Base-by-base conservation (phyloP, 2,888 invertebrate species). In the Cyclophora albipunctata region DNA sequence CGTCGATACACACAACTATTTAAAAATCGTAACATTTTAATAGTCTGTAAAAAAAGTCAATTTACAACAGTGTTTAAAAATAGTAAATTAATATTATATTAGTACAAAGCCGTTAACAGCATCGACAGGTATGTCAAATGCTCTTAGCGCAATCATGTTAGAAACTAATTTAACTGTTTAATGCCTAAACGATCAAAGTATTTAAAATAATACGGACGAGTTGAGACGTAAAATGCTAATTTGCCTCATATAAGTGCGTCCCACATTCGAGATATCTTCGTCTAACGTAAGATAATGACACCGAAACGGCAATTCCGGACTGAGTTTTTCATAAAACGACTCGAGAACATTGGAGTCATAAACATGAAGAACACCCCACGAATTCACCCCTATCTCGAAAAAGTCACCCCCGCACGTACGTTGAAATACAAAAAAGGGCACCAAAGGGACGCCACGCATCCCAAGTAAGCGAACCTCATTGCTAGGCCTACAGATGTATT, bases 321-420 rank as follows among this genome's bases (percentile, higher is more conserved):
- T 74, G 75, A 80, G 74, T 79, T 84, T 83, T 86, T 84, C 81
- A 83, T 84, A 82, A 84, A 83, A 84, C 75, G 37, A 37, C 37
- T 37, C 37, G 76, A 78, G 81, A 84, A 82, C 83, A 84, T 78
- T 74, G 78, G 73, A 78, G 77, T 78, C 78, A 81, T 84, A 86
- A 85, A 85, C 83, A 81, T 75, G 73, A 74, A 71, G 60, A 66
- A 75, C 80, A 81, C 84, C 84, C 85, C 74, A 81, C 80, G 71
- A 71, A 55, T 71, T 85, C 87, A 88, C 87, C 87, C 87, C 86
- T 87, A 86, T 80, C 84, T 80, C 66, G 82, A 87, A 87, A 85
- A 86, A 81, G 81, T 85, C 87, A 84, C 87, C 88, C 85, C 87
- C 85, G 79, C 84, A 84, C 84, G 81, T 81, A 77, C 78, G 79